Percentiles rank a stretch among this genome's conserved stretches.
Conservation (phyloP, 2,888 invertebrate genomes). For the Oscheius myriophilus region DNA sequence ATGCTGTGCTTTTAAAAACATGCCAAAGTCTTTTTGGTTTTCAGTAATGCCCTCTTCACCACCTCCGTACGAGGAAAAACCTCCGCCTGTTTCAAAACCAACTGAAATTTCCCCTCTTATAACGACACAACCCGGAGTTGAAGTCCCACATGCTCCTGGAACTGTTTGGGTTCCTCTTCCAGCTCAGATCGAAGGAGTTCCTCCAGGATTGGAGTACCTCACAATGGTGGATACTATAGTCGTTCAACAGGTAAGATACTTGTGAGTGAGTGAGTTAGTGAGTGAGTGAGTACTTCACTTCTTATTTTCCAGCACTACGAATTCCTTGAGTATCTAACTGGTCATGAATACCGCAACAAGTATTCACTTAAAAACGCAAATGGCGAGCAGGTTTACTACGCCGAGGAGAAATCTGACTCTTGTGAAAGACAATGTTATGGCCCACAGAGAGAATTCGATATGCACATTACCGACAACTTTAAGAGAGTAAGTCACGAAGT, state of each 20-base stretch:
- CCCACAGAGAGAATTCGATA: conserved; percentile 70
- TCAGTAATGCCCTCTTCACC: no score
- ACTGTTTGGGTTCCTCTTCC: conserved; percentile 27
- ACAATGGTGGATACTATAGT: conserved; percentile 40
- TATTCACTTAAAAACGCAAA: conserved; percentile 51
- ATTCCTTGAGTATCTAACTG: conserved; percentile 47
- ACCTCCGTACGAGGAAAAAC: no score
- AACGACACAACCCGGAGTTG: no score
- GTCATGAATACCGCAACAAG: conserved; percentile 55
- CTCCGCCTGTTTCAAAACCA: no score
- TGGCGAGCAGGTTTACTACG: conserved; percentile 57
- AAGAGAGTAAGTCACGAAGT: conserved; percentile 35
- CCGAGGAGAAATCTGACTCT: conserved; percentile 70
- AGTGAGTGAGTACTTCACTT: no score
- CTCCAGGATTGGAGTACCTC: conserved; percentile 47
- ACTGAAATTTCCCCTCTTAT: no score
- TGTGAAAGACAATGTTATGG: conserved; percentile 72
- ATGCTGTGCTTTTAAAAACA: no score
- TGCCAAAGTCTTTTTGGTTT: no score
- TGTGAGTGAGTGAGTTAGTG: no score
- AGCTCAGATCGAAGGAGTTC: conserved; percentile 40
- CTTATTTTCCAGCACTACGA: conserved; percentile 37
- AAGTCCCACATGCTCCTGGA: not conserved
- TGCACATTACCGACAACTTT: conserved; percentile 72
- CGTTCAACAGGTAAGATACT: conserved; percentile 41